Evolutionary conservation across 2,797 vertebrate genomes (phyloP), one percentile per base, ranked within the genome.

Genomic region (Heliangelus exortis): DNA sequence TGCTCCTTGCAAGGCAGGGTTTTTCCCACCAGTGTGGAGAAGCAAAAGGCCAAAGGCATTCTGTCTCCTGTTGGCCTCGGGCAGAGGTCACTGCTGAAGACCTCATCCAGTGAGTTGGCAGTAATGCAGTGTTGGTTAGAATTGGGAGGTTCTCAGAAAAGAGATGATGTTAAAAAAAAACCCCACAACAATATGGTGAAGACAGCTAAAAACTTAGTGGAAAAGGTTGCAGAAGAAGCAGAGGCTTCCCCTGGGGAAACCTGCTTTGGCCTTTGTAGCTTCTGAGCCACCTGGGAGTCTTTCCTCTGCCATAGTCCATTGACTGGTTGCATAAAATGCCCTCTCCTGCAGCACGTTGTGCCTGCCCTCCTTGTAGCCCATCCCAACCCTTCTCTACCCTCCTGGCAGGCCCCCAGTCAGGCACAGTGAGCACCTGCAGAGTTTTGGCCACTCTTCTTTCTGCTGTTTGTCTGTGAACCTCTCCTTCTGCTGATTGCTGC

Each of bases 1-100:
- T 87, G 58, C 50, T 88, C 13, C 67, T 74, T 66, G 10, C 55
- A 66, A 34, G 59, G 26, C 13, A 28, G 25, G 21, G 36, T 20
- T 65, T 90, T 80, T 54, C 23, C n/a, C 34, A 19, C 20, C 1
- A 5, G 15, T 1, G 3, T 11, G 28, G 59, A 84, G 57, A 84
- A 91, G 54, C 31, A 82, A 50, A 55, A 92, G 68, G 47, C 16
- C 31, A 80, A 69, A 76, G 39, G 29, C 7, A 2, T 79, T 94
- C 59, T 89, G 72, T 55, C 53, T 84, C 82, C 76, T 67, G 33
- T 74, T 8, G 48, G 36, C 29, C 19, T 63, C 2, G 6, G 17
- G 25, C 31, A 61, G 36, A 47, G 14, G 22, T 39, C 0, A 0
- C 16, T 28, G 15, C 36, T 63, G 33, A 47, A 82, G 36, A 2